A percentile compares a stretch with the other conserved stretches of the same genome.
Evolutionary conservation across 2,113 vertebrate species (phyloP).

Genomic region (Phalacrocorax pelagicus): DNA sequence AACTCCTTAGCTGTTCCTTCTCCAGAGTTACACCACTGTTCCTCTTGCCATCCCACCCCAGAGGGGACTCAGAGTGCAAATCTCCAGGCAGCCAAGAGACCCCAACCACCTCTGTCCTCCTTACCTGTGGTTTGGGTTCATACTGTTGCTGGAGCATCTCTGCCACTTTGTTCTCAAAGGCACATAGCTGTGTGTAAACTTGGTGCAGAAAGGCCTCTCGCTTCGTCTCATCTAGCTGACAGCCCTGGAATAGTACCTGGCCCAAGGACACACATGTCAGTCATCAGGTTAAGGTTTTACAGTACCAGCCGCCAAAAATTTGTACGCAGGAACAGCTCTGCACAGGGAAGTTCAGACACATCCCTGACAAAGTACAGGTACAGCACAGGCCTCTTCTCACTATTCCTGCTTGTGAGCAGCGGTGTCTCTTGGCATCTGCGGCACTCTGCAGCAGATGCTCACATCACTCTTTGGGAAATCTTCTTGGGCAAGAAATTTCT

Average conservation of each 20-base stretch:
- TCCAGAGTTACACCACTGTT: not conserved
- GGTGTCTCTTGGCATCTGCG: not conserved
- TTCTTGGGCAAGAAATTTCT: not conserved
- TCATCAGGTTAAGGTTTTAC: not conserved
- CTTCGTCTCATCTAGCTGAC: conserved; percentile 86
- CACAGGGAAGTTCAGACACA: rapidly evolving
- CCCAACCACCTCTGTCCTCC: not conserved
- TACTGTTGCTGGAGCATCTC: conserved; percentile 90
- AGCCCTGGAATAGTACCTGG: conserved; percentile 95
- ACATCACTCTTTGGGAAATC: not conserved
- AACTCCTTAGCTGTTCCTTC: not conserved
- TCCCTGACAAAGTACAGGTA: not conserved
- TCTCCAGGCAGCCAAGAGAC: not conserved
- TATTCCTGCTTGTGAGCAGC: not conserved
- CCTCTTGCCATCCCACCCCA: not conserved
- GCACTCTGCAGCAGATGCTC: not conserved
- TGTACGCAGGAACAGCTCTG: not conserved
- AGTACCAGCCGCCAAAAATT: not conserved
- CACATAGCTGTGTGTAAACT: conserved; percentile 89
- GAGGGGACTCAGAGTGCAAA: not conserved
- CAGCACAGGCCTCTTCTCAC: not conserved
- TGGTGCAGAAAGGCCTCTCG: conserved; percentile 85
- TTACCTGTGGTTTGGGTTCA: conserved; percentile 78
- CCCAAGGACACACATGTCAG: not conserved
- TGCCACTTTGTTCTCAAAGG: conserved; percentile 94